These are phyloP conservation scores for Aspiorhynchus laticeps DNA, from an alignment of 2,113 vertebrate genomes.

Conservation along the genomic window DNA sequence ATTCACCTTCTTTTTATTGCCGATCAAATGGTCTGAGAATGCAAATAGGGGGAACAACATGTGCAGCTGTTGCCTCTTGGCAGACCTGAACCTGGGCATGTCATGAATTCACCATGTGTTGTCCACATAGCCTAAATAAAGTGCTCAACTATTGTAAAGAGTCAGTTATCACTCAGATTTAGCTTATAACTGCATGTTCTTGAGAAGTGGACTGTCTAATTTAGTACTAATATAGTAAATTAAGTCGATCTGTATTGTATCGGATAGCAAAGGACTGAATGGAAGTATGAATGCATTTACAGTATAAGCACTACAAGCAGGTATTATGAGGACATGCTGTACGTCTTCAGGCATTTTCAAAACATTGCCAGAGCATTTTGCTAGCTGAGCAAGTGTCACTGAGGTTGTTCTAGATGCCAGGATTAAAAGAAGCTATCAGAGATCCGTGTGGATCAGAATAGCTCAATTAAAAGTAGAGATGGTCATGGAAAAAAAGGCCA, in stretches of 20 bases:
- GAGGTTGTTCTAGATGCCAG: conserved; percentile 60
- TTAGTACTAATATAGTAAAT: background rate
- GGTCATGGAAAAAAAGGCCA: conserved; percentile 46
- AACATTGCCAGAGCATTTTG: conserved; percentile 21
- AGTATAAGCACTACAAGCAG: background rate
- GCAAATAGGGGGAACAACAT: conserved; percentile 53
- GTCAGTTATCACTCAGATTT: conserved; percentile 61
- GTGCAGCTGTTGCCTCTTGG: conserved; percentile 67
- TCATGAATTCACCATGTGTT: conserved; percentile 69
- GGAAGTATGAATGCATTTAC: conserved; percentile 5
- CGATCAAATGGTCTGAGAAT: conserved; percentile 33
- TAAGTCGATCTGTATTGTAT: background rate
- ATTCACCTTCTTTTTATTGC: conserved; percentile 20
- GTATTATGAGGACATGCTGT: background rate
- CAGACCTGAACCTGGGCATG: conserved; percentile 57
- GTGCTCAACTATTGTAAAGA: conserved; percentile 52
- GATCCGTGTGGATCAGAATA: conserved; percentile 54
- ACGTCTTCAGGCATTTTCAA: conserved; percentile 9
- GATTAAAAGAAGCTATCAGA: conserved; percentile 49
- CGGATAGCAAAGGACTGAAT: background rate
- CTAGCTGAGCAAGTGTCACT: conserved; percentile 45
- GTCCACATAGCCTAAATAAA: conserved; percentile 71
- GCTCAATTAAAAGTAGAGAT: conserved; percentile 52
- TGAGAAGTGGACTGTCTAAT: conserved; percentile 3
- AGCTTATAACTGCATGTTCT: conserved; percentile 10